These are phyloP conservation scores for Heliconius charithonia DNA, from an alignment of 2,888 invertebrate genomes.

Conservation along the genomic window DNA sequence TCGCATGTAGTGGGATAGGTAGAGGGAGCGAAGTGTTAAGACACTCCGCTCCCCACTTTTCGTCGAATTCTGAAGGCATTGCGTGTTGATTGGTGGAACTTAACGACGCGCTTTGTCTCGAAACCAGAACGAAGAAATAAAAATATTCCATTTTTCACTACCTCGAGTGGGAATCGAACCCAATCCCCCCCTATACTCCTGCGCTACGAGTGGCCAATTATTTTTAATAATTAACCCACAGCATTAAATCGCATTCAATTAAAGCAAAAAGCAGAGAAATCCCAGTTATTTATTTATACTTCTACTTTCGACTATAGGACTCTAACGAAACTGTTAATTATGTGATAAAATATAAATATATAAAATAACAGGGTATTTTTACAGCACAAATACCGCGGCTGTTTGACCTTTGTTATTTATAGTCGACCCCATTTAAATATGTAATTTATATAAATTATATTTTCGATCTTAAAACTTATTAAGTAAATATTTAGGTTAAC, in stretches of 20 bases:
- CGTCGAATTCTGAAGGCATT: too few species aligned
- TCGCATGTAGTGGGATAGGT: too few species aligned
- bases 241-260: neutral
- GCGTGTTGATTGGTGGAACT: too few species aligned
- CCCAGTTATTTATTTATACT: slow-evolving; percentile 3
- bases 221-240: neutral
- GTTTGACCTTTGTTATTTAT: slow-evolving; percentile 7
- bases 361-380: slow-evolving; percentile 1
- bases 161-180: too few species aligned
- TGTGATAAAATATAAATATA: neutral
- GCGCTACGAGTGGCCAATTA: too few species aligned
- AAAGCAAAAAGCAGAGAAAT: neutral
- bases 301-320: neutral
- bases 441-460: neutral
- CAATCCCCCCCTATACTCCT: too few species aligned
- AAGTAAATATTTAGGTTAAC: neutral
- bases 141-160: too few species aligned
- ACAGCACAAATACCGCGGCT: slow-evolving; percentile 3
- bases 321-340: slow-evolving; percentile 3
- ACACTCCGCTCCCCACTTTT: too few species aligned
- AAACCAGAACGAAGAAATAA: too few species aligned
- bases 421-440: neutral
- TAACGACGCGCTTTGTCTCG: too few species aligned
- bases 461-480: too few species aligned
- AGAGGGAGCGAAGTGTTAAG: too few species aligned